These are phyloP conservation scores for Yponomeuta evonymella DNA, from an alignment of 2,888 invertebrate species.

Conservation along the genomic window DNA sequence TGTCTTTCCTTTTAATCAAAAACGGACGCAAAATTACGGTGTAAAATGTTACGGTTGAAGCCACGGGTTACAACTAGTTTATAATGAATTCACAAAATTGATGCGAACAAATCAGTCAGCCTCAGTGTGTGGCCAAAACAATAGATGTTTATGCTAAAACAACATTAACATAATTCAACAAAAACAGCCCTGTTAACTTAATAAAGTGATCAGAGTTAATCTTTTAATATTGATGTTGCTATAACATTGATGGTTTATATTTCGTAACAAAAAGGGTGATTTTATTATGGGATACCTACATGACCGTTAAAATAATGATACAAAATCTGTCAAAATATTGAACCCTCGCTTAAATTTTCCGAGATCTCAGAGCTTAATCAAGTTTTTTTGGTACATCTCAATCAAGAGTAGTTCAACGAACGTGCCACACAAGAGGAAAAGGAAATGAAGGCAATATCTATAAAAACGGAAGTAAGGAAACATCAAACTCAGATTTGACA, in stretches of 20 bases:
- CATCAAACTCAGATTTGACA: conserved; percentile 17
- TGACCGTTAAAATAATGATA: too few relatives aligned
- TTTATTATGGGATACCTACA: not conserved
- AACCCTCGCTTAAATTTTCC: not conserved
- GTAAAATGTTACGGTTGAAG: too few relatives aligned
- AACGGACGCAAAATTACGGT: too few relatives aligned
- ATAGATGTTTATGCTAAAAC: conserved; percentile 23
- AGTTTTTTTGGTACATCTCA: not conserved
- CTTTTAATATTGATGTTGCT: conserved; percentile 1
- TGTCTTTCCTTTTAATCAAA: too few relatives aligned
- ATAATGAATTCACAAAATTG: not conserved
- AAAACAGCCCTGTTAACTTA: conserved; percentile 28
- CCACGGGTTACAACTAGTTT: conserved; percentile 1
- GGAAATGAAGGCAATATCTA: not conserved
- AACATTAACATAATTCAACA: conserved; percentile 35
- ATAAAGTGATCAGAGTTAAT: conserved; percentile 30
- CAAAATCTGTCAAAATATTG: too few relatives aligned
- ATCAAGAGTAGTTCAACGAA: not conserved
- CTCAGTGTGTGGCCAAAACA: conserved; percentile 39
- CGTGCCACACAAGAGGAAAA: conserved; percentile 6
- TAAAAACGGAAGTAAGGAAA: not conserved
- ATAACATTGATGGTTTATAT: conserved; percentile 15
- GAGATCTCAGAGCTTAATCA: not conserved
- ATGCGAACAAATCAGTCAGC: conserved; percentile 2
- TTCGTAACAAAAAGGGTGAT: not conserved